Evolutionary conservation across 2,113 vertebrate genomes (phyloP).

Genomic region (Notechis scutatus): DNA sequence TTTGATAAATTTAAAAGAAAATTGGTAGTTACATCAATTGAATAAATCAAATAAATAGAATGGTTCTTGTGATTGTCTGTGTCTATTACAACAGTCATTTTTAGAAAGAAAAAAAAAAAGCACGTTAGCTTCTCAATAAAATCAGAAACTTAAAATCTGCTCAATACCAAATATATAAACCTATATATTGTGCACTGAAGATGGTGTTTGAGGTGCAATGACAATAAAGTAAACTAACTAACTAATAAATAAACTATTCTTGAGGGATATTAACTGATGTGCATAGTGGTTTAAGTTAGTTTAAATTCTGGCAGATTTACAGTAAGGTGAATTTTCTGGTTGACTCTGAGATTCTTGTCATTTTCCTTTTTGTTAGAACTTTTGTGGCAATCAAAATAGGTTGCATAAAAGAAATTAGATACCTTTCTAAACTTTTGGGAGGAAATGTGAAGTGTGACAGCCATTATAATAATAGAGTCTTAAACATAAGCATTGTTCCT

Average conservation of each 20-base stretch:
- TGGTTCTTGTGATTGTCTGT: not conserved
- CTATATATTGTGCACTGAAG: no score
- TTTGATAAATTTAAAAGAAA: not conserved
- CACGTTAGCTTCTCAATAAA: not conserved
- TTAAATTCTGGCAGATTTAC: not conserved
- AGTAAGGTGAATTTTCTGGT: not conserved
- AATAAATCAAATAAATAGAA: not conserved
- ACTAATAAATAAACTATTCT: no score
- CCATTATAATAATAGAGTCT: not conserved
- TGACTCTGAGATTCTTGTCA: not conserved
- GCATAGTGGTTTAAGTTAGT: not conserved
- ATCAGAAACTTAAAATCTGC: not conserved
- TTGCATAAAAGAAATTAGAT: no score
- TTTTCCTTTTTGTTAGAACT: not conserved
- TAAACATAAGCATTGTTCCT: not conserved
- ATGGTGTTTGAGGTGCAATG: no score
- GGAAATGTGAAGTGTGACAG: not conserved
- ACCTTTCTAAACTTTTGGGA: not conserved
- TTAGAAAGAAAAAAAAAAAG: not conserved
- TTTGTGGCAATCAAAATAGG: not conserved
- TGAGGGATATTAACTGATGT: not conserved
- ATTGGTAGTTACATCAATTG: not conserved
- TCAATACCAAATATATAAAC: not conserved
- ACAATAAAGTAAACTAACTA: no score
- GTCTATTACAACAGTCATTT: not conserved